A percentile compares a stretch with the other conserved stretches of the same genome.
Evolutionary conservation across 1,140 invertebrate genomes (phyloP).

Genomic region (Plodia interpunctella): DNA sequence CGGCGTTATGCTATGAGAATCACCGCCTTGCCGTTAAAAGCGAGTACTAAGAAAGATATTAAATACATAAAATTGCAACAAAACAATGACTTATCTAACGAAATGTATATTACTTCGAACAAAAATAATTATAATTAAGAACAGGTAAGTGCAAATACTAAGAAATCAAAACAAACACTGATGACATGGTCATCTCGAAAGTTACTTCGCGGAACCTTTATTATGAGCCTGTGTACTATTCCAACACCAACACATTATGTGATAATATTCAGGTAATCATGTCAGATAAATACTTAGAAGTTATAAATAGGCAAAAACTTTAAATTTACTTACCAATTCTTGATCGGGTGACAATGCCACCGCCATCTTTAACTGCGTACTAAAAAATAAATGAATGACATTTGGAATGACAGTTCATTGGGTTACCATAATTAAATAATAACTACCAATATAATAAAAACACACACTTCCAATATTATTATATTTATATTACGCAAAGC

Average conservation of each 20-base stretch:
- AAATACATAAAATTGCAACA: not conserved
- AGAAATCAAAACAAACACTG: constrained; percentile 72
- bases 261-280: not conserved
- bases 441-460: too few species aligned
- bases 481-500: too few species aligned
- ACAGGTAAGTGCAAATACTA: constrained; percentile 8
- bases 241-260: not conserved
- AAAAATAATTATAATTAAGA: too few species aligned
- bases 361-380: constrained; percentile 77
- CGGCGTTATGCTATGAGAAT: not conserved
- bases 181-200: constrained; percentile 60
- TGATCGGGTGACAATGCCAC: constrained; percentile 82
- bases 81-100: not conserved
- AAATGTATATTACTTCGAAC: not conserved
- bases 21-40: not conserved
- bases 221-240: not conserved
- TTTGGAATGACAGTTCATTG: constrained; percentile 8
- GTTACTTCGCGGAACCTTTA: constrained; percentile 17
- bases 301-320: constrained; percentile 10
- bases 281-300: too few species aligned
- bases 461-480: too few species aligned
- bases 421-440: not conserved
- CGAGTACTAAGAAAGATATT: not conserved
- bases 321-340: constrained; percentile 80
- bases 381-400: constrained; percentile 7